Base-by-base conservation (phyloP, 2,797 vertebrate species). In the Hydrophis major region DNA sequence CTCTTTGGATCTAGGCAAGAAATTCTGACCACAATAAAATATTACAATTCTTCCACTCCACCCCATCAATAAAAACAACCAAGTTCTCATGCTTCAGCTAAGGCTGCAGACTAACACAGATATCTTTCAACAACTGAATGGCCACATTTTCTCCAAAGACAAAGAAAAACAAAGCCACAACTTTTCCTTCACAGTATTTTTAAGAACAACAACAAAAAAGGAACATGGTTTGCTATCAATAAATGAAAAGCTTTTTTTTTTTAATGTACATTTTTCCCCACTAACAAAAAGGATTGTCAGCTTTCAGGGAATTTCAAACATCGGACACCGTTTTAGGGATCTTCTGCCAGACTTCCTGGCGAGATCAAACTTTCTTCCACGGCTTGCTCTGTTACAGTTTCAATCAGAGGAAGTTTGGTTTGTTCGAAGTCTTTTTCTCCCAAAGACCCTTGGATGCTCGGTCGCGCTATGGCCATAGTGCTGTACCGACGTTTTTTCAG, bases 31-130 rank as follows among this genome's bases (percentile, higher is more conserved):
- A 4, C n/a, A 60, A 42, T 18, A 25, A 87, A 78, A 59, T 88
- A 42, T 20, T 28, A 4, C 50, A 0, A 66, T 42, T 20, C 18
- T 28, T 86, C 42, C 14, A 47, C 14, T 6, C 60, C 25, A 50
- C 28, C 28, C 86, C 5, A 42, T 53, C 47, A 69, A 27, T 89
- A 87, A 92, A 92, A 32, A 55, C 22, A 61, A 32, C 28, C 22
- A 63, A 55, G 27, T 50, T 50, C 88, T 86, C 59, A n/a, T 66
- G 56, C 55, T 91, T 16, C 50, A 37, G 28, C 13, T 13, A 86
- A 90, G 69, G 2, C 32, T 12, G 12, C 2, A 27, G 42, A 89
- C 57, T 92, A 93, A 93, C 55, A 63, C 8, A 93, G 78, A 83
- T 2, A 47, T 91, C 63, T 61, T 88, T 88, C 94, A 93, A 60